phyloP scores from a whole-genome alignment of 2,113 vertebrate genomes.

The Dinomys branickii region DNA sequence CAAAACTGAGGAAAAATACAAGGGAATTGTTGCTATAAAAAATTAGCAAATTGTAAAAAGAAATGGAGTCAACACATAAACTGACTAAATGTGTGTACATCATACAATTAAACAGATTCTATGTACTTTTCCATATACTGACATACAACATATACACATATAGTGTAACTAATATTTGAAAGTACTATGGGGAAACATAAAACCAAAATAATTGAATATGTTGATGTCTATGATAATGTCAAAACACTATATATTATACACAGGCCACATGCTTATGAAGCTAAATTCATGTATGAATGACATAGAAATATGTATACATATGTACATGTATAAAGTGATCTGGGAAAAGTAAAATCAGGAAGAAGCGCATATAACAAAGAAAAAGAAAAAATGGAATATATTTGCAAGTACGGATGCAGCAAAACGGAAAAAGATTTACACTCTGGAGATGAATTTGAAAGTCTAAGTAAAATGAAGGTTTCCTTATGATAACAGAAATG shows the following conservation, averaged over 20 bases:
- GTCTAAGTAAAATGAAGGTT: constrained; percentile 36
- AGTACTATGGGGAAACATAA: background rate
- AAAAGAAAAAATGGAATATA: constrained; percentile 23
- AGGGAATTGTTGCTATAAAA: background rate
- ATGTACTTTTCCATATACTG: background rate
- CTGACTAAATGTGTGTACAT: background rate
- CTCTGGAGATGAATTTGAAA: constrained; percentile 20
- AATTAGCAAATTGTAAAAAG: background rate
- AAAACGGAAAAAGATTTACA: constrained; percentile 51
- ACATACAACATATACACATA: background rate
- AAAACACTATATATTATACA: background rate
- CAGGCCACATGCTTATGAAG: background rate
- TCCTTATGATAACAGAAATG: constrained; percentile 33
- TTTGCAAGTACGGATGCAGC: background rate
- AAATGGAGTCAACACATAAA: background rate
- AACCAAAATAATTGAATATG: background rate
- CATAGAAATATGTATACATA: background rate
- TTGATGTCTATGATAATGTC: background rate
- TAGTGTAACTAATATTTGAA: background rate
- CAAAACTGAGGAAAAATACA: background rate
- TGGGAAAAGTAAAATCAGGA: constrained; percentile 56
- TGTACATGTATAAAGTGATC: background rate
- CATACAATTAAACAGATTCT: background rate
- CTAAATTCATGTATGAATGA: background rate
- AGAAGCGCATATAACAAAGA: background rate